Base-by-base conservation (phyloP, 2,888 invertebrate genomes). In the Noctua fimbriata region DNA sequence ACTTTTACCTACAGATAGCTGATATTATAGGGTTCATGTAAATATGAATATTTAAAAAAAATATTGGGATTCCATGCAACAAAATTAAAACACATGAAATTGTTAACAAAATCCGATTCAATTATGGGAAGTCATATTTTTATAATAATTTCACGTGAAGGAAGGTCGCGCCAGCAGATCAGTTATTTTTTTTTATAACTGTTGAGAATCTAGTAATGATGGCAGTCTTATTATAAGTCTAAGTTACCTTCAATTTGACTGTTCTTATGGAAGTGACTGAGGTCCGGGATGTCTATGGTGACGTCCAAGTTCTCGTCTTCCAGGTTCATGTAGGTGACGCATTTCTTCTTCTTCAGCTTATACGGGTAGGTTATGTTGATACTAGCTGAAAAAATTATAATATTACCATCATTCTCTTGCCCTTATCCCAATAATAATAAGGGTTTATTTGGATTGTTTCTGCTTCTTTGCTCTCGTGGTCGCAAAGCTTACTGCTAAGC, bases 301-400 rank as follows among this genome's bases (percentile, higher is more conserved):
- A 94, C 90, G 47, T 94, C 94, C n/a, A 94, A 73, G 52, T 92
- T 91, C 70, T 94, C 94, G 0, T 93, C 92, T 0, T 86, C 87
- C 24, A 95, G 78, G 28, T 84, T 49, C 89, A 94, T 81, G 87
- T 84, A 90, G 0, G 87, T 52, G 0, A 87, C 75, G 0, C 83
- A 86, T 7, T 90, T 91, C 79, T 88, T 91, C 86, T 88, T 90
- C 49, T 78, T 85, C 55, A 94, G 82, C 21, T 76, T 84, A 80
- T 87, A 94, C 0, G 94, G 94, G 69, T 91, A 94, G 0, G 88
- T 83, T 12, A 93, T 87, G 65, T 90, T 82, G 7, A 94, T 88
- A 1, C 93, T 93, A 0, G 93, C 95, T 95, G 52, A 21, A 41
- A 32, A 1, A 41, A 44, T 1, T 36, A 36, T 36, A 36, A 12